These are phyloP conservation scores for Brenthis daphne DNA, from an alignment of 2,888 invertebrate species.

Conservation along the genomic window DNA sequence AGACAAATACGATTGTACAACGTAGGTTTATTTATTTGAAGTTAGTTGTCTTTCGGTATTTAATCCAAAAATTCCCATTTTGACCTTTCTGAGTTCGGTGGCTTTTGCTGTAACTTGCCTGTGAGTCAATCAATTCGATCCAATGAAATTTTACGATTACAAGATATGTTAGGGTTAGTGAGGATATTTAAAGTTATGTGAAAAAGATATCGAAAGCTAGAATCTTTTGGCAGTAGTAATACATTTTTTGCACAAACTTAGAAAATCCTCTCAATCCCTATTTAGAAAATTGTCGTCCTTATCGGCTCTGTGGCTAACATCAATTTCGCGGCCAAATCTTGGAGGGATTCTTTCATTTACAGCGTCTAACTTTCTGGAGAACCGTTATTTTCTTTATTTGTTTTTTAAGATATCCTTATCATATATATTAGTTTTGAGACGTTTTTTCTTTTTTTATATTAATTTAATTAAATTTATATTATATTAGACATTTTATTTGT, in stretches of 20 bases:
- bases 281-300: slow-evolving; percentile 76
- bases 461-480: neutral
- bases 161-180: neutral
- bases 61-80: no score
- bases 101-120: neutral
- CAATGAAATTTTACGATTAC: neutral
- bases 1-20: no score
- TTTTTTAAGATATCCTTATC: slow-evolving; percentile 4
- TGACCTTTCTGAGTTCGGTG: no score
- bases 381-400: slow-evolving; percentile 8
- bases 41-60: no score
- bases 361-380: slow-evolving; percentile 4
- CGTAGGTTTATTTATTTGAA: no score
- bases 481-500: no score
- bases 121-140: neutral
- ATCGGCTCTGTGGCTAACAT: slow-evolving; percentile 65
- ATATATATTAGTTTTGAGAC: neutral
- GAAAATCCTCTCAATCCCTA: slow-evolving; percentile 74
- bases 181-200: slow-evolving; percentile 2
- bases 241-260: slow-evolving; percentile 72
- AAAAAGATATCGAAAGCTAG: slow-evolving; percentile 4
- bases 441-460: neutral
- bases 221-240: slow-evolving; percentile 53
- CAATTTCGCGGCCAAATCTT: slow-evolving; percentile 31
- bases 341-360: slow-evolving; percentile 24